Conservation (phyloP, 2,797 vertebrate genomes). For the Lepilemur ruficaudatus region DNA sequence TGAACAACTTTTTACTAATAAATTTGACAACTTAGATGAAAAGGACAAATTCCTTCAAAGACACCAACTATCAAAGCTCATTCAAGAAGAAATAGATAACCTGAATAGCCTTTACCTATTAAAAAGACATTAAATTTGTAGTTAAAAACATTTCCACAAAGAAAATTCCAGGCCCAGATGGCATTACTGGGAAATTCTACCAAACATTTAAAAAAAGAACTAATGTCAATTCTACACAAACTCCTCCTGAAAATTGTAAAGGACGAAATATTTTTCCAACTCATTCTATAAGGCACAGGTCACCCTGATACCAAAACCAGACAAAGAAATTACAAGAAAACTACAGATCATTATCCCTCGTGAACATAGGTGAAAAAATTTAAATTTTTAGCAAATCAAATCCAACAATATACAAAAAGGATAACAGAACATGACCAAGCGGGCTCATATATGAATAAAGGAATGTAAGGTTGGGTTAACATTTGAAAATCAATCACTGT, state of each 20-base stretch:
- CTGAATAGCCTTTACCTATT: neutral
- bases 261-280: neutral
- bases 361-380: neutral
- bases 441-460: neutral
- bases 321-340: neutral
- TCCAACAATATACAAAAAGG: neutral
- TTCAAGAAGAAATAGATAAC: neutral
- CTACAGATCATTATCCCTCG: neutral
- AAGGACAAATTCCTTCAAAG: neutral
- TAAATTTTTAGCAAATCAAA: neutral
- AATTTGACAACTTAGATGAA: neutral
- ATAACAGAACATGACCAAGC: neutral
- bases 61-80: neutral
- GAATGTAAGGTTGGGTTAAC: neutral
- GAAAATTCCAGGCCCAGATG: neutral
- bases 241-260: neutral
- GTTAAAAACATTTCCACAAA: neutral
- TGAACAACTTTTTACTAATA: neutral
- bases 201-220: neutral
- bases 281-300: neutral
- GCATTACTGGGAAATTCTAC: neutral
- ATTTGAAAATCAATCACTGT: neutral
- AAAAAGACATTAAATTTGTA: neutral
- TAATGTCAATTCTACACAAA: neutral
- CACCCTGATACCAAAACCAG: neutral